These are phyloP conservation scores for Drosophila limbata DNA, from an alignment of 2,888 invertebrate genomes.

Conservation along the genomic window DNA sequence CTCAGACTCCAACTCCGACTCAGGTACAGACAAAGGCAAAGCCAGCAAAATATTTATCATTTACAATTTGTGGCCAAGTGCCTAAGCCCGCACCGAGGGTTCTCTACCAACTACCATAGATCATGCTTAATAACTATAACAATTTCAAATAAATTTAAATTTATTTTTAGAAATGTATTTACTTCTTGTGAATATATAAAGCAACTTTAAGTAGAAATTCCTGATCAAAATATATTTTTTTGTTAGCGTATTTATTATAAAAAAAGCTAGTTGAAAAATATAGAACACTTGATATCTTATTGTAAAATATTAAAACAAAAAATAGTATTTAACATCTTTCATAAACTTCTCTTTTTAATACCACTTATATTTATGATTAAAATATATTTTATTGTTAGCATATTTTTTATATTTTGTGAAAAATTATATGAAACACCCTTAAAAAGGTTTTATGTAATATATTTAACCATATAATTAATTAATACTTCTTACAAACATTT, in stretches of 20 bases:
- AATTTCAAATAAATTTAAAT: neutral
- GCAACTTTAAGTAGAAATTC: neutral
- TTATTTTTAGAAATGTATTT: neutral
- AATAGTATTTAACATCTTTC: too few species aligned
- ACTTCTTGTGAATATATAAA: neutral
- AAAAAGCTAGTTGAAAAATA: too few species aligned
- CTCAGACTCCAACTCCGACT: slow-evolving; percentile 22
- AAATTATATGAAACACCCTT: too few species aligned
- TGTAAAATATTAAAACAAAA: too few species aligned
- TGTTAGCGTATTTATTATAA: too few species aligned
- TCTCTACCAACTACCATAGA: neutral
- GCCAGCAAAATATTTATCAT: slow-evolving; percentile 75
- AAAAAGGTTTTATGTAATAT: neutral
- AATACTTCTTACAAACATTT: neutral
- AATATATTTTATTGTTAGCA: too few species aligned
- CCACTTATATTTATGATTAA: too few species aligned
- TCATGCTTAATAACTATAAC: neutral
- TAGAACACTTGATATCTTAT: too few species aligned
- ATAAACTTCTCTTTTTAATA: too few species aligned
- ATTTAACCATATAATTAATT: neutral
- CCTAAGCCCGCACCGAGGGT: neutral
- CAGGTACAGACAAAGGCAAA: slow-evolving; percentile 51
- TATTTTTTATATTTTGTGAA: too few species aligned
- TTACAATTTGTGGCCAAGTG: slow-evolving; percentile 32
- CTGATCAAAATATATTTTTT: neutral